Evolutionary conservation across 2,797 vertebrate genomes (phyloP).

Genomic region (Galagoides demidoff): DNA sequence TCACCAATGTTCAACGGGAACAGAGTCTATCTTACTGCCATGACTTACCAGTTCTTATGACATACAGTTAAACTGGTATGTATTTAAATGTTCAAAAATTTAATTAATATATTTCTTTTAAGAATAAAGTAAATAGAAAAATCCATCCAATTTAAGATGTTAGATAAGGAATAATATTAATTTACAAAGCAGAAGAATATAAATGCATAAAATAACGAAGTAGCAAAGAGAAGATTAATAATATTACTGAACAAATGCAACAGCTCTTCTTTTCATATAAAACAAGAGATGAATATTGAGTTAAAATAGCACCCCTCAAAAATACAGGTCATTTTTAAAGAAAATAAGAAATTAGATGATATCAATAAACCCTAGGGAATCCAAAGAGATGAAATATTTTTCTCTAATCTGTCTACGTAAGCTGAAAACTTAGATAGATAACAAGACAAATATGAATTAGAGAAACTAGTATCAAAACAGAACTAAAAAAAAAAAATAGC

Average conservation of each 20-base stretch:
- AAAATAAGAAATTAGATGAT: neutral
- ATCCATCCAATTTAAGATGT: neutral
- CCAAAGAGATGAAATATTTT: neutral
- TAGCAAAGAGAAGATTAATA: neutral
- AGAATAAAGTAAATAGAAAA: neutral
- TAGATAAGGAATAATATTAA: neutral
- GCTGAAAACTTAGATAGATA: neutral
- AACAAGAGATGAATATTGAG: neutral
- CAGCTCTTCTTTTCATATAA: neutral
- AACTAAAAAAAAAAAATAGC: neutral
- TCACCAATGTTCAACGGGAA: neutral
- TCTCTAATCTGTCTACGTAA: neutral
- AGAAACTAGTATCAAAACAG: neutral
- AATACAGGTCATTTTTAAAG: neutral
- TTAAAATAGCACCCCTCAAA: neutral
- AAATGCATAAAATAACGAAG: neutral
- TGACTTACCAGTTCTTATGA: neutral
- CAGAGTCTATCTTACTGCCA: neutral
- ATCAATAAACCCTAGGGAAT: neutral
- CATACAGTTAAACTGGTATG: neutral
- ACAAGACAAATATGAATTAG: neutral
- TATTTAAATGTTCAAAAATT: neutral
- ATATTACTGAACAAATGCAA: neutral
- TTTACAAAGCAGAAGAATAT: neutral
- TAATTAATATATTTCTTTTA: neutral